Evolutionary conservation across 2,797 vertebrate species (phyloP), one percentile per base, ranked within the genome.

Genomic region (Melanotaenia nigrans): DNA sequence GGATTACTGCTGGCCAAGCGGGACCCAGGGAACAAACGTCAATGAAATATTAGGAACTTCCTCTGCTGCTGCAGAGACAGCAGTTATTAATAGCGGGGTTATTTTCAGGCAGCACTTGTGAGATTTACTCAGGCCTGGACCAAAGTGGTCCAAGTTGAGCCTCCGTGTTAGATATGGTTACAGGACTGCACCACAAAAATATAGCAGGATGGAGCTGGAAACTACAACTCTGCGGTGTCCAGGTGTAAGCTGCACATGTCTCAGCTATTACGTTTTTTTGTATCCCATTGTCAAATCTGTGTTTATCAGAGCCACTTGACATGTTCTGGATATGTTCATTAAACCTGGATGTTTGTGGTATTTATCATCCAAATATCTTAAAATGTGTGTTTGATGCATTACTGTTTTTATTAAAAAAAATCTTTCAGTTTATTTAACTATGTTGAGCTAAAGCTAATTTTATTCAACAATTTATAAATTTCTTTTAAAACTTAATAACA

Each of bases 1-100:
- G 73, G 77, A 78, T 78, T 67, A 30, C 62, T 56, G 83, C 51
- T 73, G 0, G 2, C 78, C 74, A 64, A 67, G 83, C 38, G 28
- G 28, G 28, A 28, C 28, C 28, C 28, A 28, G 61, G 79, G 82
- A 86, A 85, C 80, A 86, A 90, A 91, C 83, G 76, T 78, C 84
- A 79, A 66, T 91, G 84, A 91, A 86, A 90, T 87, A 90, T 91
- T 81, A 84, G 82, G 72, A 72, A 85, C 84, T 91, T 93, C 91
- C 92, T 89, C 60, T 69, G 71, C 69, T 81, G 68, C 68, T 86
- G 86, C 82, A 78, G 84, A 86, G 85, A 90, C 86, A 84, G 82
- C 58, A 25, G 74, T 65, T 93, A 90, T 90, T 92, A 93, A 92
- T 93, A 93, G 86, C 25, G 0, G 35, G 40, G 83, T 74, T 92